phyloP scores from a whole-genome alignment of 2,888 invertebrate species.

The Torymus aiolomorphi region DNA sequence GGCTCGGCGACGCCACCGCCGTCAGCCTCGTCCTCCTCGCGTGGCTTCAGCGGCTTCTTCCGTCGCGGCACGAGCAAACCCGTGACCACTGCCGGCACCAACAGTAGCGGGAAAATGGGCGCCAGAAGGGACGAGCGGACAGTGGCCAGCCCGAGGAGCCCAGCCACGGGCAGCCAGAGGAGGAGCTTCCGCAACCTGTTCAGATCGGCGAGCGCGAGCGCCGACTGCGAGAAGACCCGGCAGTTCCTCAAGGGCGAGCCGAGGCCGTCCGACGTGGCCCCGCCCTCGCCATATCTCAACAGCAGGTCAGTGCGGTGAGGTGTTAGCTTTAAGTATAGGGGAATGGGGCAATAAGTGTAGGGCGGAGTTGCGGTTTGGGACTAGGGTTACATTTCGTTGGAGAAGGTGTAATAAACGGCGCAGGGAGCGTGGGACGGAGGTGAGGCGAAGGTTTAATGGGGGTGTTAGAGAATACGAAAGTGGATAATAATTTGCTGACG shows the following conservation, averaged over 20 bases:
- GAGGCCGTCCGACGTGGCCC: slow-evolving; percentile 83
- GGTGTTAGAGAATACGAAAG: no score
- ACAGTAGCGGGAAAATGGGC: slow-evolving; percentile 8
- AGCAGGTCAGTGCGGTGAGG: slow-evolving; percentile 62
- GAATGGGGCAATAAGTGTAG: no score
- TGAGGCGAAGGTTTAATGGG: no score
- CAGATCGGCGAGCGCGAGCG: slow-evolving; percentile 82
- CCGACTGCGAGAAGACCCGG: slow-evolving; percentile 80
- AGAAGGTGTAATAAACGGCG: no score
- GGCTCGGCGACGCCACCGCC: neutral
- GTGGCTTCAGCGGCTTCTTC: slow-evolving; percentile 49
- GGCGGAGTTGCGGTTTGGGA: no score
- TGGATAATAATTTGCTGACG: no score
- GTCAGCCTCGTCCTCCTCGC: slow-evolving; percentile 4
- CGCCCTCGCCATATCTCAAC: slow-evolving; percentile 74
- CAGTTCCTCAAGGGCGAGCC: slow-evolving; percentile 84
- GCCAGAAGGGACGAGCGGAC: slow-evolving; percentile 19
- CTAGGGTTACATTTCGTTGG: no score
- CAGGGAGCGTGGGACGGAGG: no score
- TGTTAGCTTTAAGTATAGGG: no score
- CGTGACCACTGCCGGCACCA: slow-evolving; percentile 10
- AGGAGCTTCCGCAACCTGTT: slow-evolving; percentile 80
- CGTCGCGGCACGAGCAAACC: slow-evolving; percentile 57
- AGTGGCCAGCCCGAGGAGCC: neutral
- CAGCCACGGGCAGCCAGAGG: slow-evolving; percentile 57